Base-by-base conservation (phyloP, 2,888 invertebrate genomes). In the Neoscelio sp. region DNA sequence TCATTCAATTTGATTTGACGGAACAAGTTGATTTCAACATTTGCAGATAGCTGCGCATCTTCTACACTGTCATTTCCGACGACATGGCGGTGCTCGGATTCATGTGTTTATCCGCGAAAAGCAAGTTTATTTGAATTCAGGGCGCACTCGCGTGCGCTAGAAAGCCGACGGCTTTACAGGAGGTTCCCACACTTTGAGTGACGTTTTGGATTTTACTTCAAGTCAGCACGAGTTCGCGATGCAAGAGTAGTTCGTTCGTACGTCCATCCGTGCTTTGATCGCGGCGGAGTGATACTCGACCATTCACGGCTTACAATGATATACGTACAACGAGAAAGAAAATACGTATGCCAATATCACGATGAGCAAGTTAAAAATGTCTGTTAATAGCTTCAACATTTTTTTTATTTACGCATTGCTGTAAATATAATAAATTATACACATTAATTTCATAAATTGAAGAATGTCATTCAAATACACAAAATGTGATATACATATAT, bases 111-210 rank as follows among this genome's bases (percentile, higher is more conserved):
- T 65, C 38, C 56, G 70, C 64, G 46, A 64, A 70, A 70, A 65
- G 54, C 68, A 33, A 54, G 64, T 68, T 82, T 81, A 80, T 84
- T 84, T 85, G 82, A 80, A 85, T 84, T 84, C 83, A 77, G 80
- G 40, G 80, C 82, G 80, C 84, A 83, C 48, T 70, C 64, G 56
- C 64, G 64, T 74, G 70, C 77, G 70, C 48, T 65, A 65, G 65
- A 80, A 74, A 65, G 80, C 73, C 48, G 67, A 50, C 67, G 52
- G 56, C 60, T 65, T 62, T 30, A 13, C 48, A 30, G 58, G 15
- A 78, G 78, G 77, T 82, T 82, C 82, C 82, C 82, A 81, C 82
- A 82, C 81, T 80, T 77, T 78, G 73, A 70, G 74, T 78, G 71
- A 50, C 76, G 75, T 75, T 80, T 81, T 56, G 73, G 80, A 81